Evolutionary conservation across 2,113 vertebrate species (phyloP), one percentile per base, ranked within the genome.

Genomic region (Scytalopus superciliaris): DNA sequence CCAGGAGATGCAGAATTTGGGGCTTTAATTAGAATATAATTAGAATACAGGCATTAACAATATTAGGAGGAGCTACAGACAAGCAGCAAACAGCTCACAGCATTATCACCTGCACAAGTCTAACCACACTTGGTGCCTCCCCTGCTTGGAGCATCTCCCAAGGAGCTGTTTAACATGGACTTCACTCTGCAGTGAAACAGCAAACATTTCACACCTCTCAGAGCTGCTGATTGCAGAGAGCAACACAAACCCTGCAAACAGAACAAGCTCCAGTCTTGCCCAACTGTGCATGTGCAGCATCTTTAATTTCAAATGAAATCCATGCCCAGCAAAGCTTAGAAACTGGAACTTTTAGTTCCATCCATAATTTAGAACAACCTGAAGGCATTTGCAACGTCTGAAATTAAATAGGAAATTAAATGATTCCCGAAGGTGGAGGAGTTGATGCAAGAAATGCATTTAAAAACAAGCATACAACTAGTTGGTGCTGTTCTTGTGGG

Each of bases 361-460:
- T 92, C 55, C 77, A 91, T 94, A 93, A 97, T 96, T 96, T 24
- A 97, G 80, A 93, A 55, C 59, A 81, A 96, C 88, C 77, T 92
- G 10, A 63, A 68, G 94, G 94, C 47, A 2, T 25, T 81, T 47
- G 55, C 56, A 95, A 67, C 5, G 59, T 50, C 90, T 91, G 84
- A 82, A 96, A 95, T 97, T 90, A 96, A 97, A 94, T 19, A 91
- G 86, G 62, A 97, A 97, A 94, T 87, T 44, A 92, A 97, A 94
- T 87, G 57, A 35, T 82, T 96, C 93, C 89, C 93, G 24, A 72
- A 87, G 91, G 66, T 52, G 57, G 7, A 24, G 39, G 78, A 39
- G 28, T 22, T 87, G 80, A 95, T 85, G 89, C 44, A 75, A 81
- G 82, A 91, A 89, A 81, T 33, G 57, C 14, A 6, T 81, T 95